phyloP scores from a whole-genome alignment of 1,140 invertebrate genomes.

The Aphaenogaster floridana region DNA sequence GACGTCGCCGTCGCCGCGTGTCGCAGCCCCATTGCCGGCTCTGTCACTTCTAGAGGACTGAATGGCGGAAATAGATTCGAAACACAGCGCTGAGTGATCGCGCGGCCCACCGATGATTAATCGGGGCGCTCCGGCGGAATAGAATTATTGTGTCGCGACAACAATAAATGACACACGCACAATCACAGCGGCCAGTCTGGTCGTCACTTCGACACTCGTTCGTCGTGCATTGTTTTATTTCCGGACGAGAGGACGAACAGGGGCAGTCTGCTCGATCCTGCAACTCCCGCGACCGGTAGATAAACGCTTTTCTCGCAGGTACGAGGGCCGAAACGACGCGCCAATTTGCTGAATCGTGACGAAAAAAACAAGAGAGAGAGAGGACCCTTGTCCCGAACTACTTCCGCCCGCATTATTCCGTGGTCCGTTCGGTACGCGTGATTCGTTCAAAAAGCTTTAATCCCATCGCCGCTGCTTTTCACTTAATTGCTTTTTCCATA shows the following conservation, averaged over 20 bases:
- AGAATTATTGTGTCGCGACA: slow-evolving; percentile 68
- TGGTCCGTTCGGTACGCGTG: slow-evolving; percentile 42
- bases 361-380: background rate
- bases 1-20: background rate
- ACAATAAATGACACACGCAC: slow-evolving; percentile 70
- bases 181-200: slow-evolving; percentile 44
- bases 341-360: slow-evolving; percentile 48
- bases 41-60: slow-evolving; percentile 42
- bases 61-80: slow-evolving; percentile 61
- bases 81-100: slow-evolving; percentile 56
- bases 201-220: slow-evolving; percentile 52
- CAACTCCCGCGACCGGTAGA: slow-evolving; percentile 16
- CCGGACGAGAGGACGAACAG: slow-evolving; percentile 5
- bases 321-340: slow-evolving; percentile 36
- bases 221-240: slow-evolving; percentile 57
- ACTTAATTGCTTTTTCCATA: slow-evolving; percentile 45
- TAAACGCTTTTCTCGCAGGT: slow-evolving; percentile 53
- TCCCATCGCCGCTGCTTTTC: slow-evolving; percentile 49
- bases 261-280: slow-evolving; percentile 40
- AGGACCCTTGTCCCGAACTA: slow-evolving; percentile 7
- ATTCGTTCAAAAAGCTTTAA: slow-evolving; percentile 61
- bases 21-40: slow-evolving; percentile 2
- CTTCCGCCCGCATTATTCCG: slow-evolving; percentile 48
- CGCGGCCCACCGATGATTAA: slow-evolving; percentile 54
- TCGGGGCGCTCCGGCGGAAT: slow-evolving; percentile 53